Percentiles rank a stretch among this genome's conserved stretches.
Evolutionary conservation across 92 coral and sea anemone genomes (phyloP).

Genomic region (Epizoanthus scotinus): DNA sequence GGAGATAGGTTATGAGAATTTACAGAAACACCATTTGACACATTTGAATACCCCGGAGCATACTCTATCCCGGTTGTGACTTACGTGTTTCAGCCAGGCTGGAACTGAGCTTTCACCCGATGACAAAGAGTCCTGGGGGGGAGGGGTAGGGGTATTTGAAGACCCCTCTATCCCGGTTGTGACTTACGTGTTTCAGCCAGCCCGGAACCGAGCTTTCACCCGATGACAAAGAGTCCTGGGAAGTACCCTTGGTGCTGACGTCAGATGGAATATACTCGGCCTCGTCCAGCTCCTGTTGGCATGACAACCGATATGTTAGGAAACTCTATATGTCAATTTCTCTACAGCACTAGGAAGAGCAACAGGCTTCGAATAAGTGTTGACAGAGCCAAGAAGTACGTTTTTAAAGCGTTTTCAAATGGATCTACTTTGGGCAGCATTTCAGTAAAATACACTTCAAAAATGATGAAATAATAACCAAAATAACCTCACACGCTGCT

Average conservation of each 20-base stretch:
- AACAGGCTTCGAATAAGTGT: no score
- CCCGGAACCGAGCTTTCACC: constrained; percentile 77
- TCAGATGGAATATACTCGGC: constrained; percentile 79
- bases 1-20: no score
- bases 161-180: not conserved
- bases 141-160: no score
- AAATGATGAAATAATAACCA: no score
- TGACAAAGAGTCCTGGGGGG: constrained; percentile 50
- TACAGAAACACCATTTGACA: not conserved
- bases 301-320: not conserved
- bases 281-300: constrained; percentile 79
- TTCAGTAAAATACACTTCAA: no score
- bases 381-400: no score
- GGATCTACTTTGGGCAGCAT: no score
- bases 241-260: constrained; percentile 45
- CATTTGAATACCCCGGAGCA: not conserved
- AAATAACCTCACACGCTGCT: no score
- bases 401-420: no score
- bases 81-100: constrained; percentile 82
- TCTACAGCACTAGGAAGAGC: no score
- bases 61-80: not conserved
- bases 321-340: not conserved
- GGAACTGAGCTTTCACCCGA: constrained; percentile 79
- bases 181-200: constrained; percentile 82
- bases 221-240: constrained; percentile 50